Base-by-base conservation (phyloP, 2,113 vertebrate genomes). In the Sphyrna mokarran region DNA sequence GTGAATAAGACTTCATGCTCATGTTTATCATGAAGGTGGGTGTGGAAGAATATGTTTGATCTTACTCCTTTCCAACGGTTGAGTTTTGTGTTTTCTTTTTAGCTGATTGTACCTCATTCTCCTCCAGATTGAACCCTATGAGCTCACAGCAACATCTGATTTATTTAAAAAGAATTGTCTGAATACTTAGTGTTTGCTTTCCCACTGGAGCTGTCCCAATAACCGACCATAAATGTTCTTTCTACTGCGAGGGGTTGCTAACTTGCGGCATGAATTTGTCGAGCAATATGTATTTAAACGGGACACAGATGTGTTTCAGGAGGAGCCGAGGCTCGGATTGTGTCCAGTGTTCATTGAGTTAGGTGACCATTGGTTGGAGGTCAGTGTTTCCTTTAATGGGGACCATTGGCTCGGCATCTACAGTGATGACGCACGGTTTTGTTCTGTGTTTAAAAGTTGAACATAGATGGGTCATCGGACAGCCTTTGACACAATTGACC, bases 281-380 rank as follows among this genome's bases (percentile, higher is more conserved):
- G 23, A 85, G 37, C 37, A 85, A 85, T 6, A 85, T 11, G 5
- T 89, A 23, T 29, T 89, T 29, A 89, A 89, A 29, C 7, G 43
- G 86, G 86, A 5, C 48, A 58, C 86, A 89, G 48, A 33, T 89
- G 86, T 89, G 86, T 89, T 89, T 48, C 86, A 89, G 86, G 43
- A 29, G 8, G 10, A 89, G 54, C 54, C 11, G 29, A 5, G 14
- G 11, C 87, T 33, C 3, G 54, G 48, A 61, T 54, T 61, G 54
- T 29, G 87, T 63, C 14, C 54, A n/a, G 3, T 90, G 29, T 33
- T 33, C 29, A 63, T 48, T 58, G 83, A 1, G 9, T 89, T 11
- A 4, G 43, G 23, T 58, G 86, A 61, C 48, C 89, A 14, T n/a
- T n/a, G 33, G 89, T 66, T 66, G 61, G n/a, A 33, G 8, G 16